Conservation (phyloP, 2,888 invertebrate genomes). For the Stomorhina lunata region DNA sequence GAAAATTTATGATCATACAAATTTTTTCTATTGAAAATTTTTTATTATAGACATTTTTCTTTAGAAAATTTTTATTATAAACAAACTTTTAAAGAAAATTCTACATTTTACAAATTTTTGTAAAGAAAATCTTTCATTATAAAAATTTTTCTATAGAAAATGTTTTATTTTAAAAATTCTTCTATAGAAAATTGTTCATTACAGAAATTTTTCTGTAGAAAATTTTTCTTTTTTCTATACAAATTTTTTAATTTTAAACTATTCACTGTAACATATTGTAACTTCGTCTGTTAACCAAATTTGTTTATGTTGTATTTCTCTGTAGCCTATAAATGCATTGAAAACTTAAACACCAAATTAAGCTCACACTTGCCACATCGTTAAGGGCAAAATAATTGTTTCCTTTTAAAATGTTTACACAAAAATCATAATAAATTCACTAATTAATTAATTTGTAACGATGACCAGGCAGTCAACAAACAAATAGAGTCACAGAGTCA, state of each 20-base stretch:
- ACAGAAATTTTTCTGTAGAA: neutral
- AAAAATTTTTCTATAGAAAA: neutral
- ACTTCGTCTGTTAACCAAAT: no score
- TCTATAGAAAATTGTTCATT: neutral
- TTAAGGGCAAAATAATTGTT: no score
- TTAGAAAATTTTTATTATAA: neutral
- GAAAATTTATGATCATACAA: no score
- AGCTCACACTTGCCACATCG: no score
- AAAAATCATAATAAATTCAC: conserved; percentile 75
- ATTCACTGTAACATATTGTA: no score
- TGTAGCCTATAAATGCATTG: no score
- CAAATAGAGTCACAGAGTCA: neutral
- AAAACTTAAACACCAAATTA: no score
- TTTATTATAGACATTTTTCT: no score
- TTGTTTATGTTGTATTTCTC: no score
- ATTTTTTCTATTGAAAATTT: no score
- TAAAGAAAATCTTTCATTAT: neutral
- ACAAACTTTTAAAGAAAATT: neutral
- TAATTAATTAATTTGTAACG: conserved; percentile 71
- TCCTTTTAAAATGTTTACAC: neutral
- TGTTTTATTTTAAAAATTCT: neutral
- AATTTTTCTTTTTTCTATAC: neutral
- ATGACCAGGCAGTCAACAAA: conserved; percentile 38
- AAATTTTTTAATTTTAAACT: no score
- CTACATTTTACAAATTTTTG: neutral